phyloP scores from a whole-genome alignment of 2,888 invertebrate genomes.

The Drosophila meridiana region DNA sequence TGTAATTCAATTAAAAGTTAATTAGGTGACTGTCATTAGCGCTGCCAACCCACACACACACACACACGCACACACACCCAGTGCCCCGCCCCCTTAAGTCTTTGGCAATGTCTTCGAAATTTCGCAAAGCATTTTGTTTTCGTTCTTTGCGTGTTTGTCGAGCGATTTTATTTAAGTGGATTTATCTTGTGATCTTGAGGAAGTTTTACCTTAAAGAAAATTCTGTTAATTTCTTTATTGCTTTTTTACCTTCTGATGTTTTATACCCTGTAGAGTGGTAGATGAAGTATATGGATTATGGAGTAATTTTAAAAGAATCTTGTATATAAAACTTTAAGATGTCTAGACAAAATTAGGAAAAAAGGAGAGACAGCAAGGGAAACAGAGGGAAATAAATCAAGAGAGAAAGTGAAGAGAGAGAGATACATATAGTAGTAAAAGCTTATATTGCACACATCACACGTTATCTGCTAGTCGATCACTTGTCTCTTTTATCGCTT shows the following conservation, averaged over 20 bases:
- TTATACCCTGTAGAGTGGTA: neutral
- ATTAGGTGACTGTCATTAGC: slow-evolving; percentile 63
- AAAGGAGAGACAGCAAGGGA: neutral
- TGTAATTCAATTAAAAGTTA: slow-evolving; percentile 69
- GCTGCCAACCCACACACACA: slow-evolving; percentile 19
- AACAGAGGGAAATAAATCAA: too few species aligned
- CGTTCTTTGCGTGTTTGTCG: slow-evolving; percentile 32
- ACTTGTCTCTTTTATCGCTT: neutral
- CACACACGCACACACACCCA: slow-evolving; percentile 2
- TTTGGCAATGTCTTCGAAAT: slow-evolving; percentile 9
- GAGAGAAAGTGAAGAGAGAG: too few species aligned
- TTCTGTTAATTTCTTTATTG: slow-evolving; percentile 12
- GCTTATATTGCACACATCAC: too few species aligned
- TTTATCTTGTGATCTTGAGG: slow-evolving; percentile 8
- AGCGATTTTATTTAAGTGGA: slow-evolving; percentile 6
- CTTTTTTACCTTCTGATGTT: neutral
- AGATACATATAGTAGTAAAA: too few species aligned
- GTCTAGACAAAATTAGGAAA: neutral
- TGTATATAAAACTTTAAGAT: too few species aligned
- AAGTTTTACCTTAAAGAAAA: slow-evolving; percentile 8
- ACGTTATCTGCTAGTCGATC: slow-evolving; percentile 3
- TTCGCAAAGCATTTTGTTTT: slow-evolving; percentile 24
- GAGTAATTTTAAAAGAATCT: neutral
- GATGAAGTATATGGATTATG: neutral
- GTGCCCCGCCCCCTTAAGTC: slow-evolving; percentile 3